phyloP scores from a whole-genome alignment of 35 echinoderm and acorn worm genomes.

The Stichopus chloronotus region DNA sequence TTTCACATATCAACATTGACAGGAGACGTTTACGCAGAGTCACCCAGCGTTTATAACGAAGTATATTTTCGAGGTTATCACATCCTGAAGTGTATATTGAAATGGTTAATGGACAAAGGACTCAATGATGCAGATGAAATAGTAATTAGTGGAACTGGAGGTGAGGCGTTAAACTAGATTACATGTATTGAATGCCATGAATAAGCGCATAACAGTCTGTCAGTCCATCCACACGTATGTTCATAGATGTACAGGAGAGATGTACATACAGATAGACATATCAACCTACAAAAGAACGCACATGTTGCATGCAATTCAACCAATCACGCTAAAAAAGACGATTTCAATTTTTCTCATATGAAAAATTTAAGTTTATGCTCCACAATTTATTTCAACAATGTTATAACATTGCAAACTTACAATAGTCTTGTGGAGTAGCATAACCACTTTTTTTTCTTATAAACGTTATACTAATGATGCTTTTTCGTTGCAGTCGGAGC shows the following conservation, averaged over 20 bases:
- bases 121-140: constrained; percentile 51
- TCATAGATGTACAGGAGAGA: too few relatives aligned
- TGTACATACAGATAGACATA: too few relatives aligned
- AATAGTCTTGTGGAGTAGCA: too few relatives aligned
- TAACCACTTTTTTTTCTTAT: too few relatives aligned
- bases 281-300: too few relatives aligned
- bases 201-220: neutral
- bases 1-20: neutral
- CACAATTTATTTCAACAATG: too few relatives aligned
- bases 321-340: too few relatives aligned
- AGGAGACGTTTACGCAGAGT: constrained; percentile 14
- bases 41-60: neutral
- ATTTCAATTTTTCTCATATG: too few relatives aligned
- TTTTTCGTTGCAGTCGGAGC: constrained; percentile 52
- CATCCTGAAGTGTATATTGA: constrained; percentile 46
- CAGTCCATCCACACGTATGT: too few relatives aligned
- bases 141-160: constrained; percentile 62
- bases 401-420: too few relatives aligned
- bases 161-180: constrained; percentile 29
- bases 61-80: neutral
- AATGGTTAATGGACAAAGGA: constrained; percentile 32
- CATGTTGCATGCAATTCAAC: neutral
- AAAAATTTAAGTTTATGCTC: too few relatives aligned
- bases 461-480: neutral
- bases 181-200: neutral